These are phyloP conservation scores for Synanthedon tipuliformis DNA, from an alignment of 2,888 invertebrate genomes.

Conservation along the genomic window DNA sequence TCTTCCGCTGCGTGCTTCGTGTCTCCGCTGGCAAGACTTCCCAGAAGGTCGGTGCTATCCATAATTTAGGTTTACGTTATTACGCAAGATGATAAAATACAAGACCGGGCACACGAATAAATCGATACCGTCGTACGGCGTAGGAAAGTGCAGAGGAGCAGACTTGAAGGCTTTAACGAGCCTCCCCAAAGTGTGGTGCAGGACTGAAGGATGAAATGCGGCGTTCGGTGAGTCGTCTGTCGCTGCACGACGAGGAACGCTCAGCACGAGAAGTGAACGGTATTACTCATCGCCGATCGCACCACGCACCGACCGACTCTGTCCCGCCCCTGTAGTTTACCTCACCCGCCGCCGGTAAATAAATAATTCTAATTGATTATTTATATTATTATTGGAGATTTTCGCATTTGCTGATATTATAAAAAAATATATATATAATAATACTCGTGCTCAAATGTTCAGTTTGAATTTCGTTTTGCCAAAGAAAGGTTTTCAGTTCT, in stretches of 20 bases:
- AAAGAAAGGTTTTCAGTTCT: background rate
- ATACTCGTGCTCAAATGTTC: background rate
- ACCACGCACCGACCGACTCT: conserved; percentile 23
- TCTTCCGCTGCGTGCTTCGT: conserved; percentile 14
- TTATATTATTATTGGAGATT: background rate
- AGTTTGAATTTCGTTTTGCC: too few relatives aligned
- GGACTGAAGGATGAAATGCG: conserved; percentile 37
- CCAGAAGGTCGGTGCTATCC: conserved; percentile 49
- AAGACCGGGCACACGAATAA: background rate
- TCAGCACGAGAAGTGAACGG: conserved; percentile 57
- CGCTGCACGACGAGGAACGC: conserved; percentile 50
- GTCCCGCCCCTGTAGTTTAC: conserved; percentile 9
- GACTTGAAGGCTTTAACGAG: conserved; percentile 40
- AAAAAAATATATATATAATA: background rate
- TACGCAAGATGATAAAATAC: conserved; percentile 15
- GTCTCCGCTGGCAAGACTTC: conserved; percentile 48
- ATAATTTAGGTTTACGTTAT: conserved; percentile 18
- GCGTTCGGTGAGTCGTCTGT: conserved; percentile 15
- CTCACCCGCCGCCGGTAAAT: background rate
- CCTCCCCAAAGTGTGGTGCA: conserved; percentile 37
- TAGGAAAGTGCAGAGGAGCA: conserved; percentile 3
- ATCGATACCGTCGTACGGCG: too few relatives aligned
- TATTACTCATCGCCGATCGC: conserved; percentile 62
- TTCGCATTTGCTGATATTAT: background rate
- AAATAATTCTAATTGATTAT: background rate